phyloP scores from a whole-genome alignment of 2,797 vertebrate genomes.

The Malacoraja senta region DNA sequence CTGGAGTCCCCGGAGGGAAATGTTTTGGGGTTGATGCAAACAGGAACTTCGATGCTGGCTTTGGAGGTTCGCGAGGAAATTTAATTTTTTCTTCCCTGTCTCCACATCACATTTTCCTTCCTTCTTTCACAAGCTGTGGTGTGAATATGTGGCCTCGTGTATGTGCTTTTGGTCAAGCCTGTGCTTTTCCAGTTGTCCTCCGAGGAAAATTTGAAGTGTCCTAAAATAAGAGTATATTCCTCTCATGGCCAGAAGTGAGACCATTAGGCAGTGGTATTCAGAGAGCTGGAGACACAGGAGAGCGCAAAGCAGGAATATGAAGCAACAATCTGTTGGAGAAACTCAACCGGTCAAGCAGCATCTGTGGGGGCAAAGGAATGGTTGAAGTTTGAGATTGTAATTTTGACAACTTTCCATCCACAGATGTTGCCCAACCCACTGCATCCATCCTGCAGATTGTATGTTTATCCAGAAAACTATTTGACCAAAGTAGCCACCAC shows the following conservation, averaged over 20 bases:
- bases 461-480: background rate
- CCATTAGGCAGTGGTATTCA: background rate
- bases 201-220: background rate
- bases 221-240: background rate
- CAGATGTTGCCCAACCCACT: too few relatives aligned
- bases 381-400: too few relatives aligned
- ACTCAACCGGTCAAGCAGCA: too few relatives aligned
- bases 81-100: background rate
- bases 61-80: slow-evolving; percentile 27
- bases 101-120: background rate
- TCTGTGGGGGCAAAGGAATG: too few relatives aligned
- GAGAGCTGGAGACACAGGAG: background rate
- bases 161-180: background rate
- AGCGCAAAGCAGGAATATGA: too few relatives aligned
- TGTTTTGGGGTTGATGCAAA: slow-evolving; percentile 31
- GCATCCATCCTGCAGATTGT: too few relatives aligned
- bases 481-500: background rate
- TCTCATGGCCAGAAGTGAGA: background rate
- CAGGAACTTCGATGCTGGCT: slow-evolving; percentile 37
- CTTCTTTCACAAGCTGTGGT: background rate
- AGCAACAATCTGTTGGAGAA: too few relatives aligned
- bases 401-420: too few relatives aligned
- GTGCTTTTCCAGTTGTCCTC: background rate
- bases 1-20: background rate
- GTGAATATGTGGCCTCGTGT: background rate